A percentile compares a stretch with the other conserved stretches of the same genome.
Evolutionary conservation across 2,113 vertebrate genomes (phyloP).

Genomic region (Oriolus oriolus): DNA sequence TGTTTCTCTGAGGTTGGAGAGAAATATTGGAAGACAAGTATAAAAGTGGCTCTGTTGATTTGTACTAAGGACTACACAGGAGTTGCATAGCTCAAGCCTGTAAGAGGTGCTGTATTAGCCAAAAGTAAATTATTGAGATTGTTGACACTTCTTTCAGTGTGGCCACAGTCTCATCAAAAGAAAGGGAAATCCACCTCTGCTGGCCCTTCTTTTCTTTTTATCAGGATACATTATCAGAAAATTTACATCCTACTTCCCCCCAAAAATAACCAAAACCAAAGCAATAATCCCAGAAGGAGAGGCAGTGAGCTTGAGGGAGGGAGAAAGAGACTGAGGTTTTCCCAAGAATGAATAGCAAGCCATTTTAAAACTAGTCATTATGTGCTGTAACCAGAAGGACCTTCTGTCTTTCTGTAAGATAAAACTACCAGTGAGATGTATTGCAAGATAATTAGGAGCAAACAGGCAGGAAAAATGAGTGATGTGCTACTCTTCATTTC

Average conservation of each 20-base stretch:
- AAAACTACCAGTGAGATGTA: slow-evolving; percentile 8
- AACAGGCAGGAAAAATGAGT: slow-evolving; percentile 33
- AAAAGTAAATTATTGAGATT: neutral
- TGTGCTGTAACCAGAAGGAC: slow-evolving; percentile 2
- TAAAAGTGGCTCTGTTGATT: slow-evolving; percentile 14
- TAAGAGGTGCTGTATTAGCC: neutral
- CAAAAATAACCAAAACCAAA: neutral
- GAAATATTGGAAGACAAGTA: neutral
- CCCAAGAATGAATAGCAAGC: neutral
- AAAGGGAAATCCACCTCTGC: neutral
- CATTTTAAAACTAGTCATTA: slow-evolving; percentile 11
- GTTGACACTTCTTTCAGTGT: neutral
- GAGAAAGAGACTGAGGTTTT: neutral
- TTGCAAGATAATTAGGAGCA: slow-evolving; percentile 42
- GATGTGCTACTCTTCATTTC: slow-evolving; percentile 24
- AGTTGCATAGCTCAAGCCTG: neutral
- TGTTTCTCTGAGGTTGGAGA: slow-evolving; percentile 11
- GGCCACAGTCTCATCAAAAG: neutral
- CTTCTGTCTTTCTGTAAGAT: slow-evolving; percentile 27
- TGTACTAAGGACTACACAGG: neutral
- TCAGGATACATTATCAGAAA: neutral
- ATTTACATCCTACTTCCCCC: neutral
- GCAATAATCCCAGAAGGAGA: neutral
- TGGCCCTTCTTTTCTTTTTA: neutral
- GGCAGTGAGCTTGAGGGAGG: neutral